These are phyloP conservation scores for Euspilapteryx auroguttella DNA, from an alignment of 2,888 invertebrate genomes.

Conservation along the genomic window DNA sequence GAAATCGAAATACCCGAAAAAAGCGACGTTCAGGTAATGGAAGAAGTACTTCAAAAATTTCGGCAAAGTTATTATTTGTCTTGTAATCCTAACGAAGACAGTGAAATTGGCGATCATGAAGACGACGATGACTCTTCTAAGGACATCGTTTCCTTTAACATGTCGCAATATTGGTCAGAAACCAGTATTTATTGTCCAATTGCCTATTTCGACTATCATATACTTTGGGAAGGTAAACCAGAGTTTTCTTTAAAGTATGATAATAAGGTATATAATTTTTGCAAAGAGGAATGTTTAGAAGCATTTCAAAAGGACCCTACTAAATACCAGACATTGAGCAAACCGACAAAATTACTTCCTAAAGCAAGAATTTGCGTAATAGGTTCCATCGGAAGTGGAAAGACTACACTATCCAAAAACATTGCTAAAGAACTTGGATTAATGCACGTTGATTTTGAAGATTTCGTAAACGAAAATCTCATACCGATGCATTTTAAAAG, in stretches of 20 bases:
- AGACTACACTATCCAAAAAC: slow-evolving; percentile 42
- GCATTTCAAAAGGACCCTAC: slow-evolving; percentile 50
- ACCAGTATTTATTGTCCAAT: slow-evolving; percentile 65
- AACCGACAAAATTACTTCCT: slow-evolving; percentile 42
- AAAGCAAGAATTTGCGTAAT: slow-evolving; percentile 59
- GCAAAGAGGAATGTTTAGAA: slow-evolving; percentile 42
- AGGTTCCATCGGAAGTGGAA: slow-evolving; percentile 58
- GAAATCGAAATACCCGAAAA: slow-evolving; percentile 48
- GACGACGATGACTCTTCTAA: slow-evolving; percentile 18
- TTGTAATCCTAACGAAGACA: slow-evolving; percentile 20
- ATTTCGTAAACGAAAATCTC: slow-evolving; percentile 26
- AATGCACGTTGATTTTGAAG: slow-evolving; percentile 46
- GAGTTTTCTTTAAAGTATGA: slow-evolving; percentile 51
- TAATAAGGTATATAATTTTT: slow-evolving; percentile 56
- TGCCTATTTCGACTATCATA: slow-evolving; percentile 46
- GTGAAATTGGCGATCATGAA: slow-evolving; percentile 16
- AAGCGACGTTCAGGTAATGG: slow-evolving; percentile 29
- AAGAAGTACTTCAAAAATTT: slow-evolving; percentile 29
- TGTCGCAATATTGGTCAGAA: slow-evolving; percentile 51
- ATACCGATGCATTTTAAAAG: slow-evolving; percentile 42
- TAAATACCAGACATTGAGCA: slow-evolving; percentile 41
- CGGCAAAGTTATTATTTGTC: slow-evolving; percentile 27
- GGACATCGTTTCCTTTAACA: slow-evolving; percentile 23
- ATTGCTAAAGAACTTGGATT: slow-evolving; percentile 60
- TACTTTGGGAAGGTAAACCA: slow-evolving; percentile 65